Evolutionary conservation across 2,113 vertebrate genomes (phyloP).

Genomic region (Eublepharis macularius): DNA sequence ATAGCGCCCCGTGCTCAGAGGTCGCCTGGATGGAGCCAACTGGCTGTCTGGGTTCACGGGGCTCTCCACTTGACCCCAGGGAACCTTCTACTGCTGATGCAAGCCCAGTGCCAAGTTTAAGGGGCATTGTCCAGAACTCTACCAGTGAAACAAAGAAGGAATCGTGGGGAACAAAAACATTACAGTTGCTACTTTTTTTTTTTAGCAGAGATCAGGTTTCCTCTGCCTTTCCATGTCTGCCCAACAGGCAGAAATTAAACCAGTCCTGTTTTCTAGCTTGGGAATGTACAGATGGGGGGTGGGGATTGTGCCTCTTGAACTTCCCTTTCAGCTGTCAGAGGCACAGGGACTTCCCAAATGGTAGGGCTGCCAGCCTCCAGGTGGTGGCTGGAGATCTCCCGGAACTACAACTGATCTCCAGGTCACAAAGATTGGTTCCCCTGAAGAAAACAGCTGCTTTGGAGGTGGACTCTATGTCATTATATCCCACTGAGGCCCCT

Average conservation of each 20-base stretch:
- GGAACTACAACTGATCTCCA: too few relatives aligned
- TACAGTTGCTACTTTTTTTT: background rate
- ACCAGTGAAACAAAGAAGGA: background rate
- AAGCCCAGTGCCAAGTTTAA: background rate
- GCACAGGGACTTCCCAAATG: background rate
- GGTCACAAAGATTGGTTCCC: too few relatives aligned
- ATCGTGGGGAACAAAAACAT: background rate
- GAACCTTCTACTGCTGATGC: constrained; percentile 4
- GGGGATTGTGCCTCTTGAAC: background rate
- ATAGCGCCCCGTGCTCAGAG: constrained; percentile 74
- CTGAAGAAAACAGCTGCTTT: too few relatives aligned
- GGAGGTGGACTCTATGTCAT: too few relatives aligned
- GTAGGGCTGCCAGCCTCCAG: too few relatives aligned
- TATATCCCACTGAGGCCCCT: too few relatives aligned
- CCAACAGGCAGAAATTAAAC: background rate
- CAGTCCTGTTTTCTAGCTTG: background rate
- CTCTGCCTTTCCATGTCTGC: background rate
- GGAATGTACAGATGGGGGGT: background rate
- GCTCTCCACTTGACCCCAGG: constrained; percentile 68
- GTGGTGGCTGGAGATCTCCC: too few relatives aligned
- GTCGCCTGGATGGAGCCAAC: constrained; percentile 58
- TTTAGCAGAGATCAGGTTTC: background rate
- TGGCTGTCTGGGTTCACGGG: constrained; percentile 40
- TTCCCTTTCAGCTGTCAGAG: background rate
- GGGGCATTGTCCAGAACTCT: constrained; percentile 11